phyloP scores from a whole-genome alignment of 1,140 invertebrate species.

The Druon quercuslanigerum region DNA sequence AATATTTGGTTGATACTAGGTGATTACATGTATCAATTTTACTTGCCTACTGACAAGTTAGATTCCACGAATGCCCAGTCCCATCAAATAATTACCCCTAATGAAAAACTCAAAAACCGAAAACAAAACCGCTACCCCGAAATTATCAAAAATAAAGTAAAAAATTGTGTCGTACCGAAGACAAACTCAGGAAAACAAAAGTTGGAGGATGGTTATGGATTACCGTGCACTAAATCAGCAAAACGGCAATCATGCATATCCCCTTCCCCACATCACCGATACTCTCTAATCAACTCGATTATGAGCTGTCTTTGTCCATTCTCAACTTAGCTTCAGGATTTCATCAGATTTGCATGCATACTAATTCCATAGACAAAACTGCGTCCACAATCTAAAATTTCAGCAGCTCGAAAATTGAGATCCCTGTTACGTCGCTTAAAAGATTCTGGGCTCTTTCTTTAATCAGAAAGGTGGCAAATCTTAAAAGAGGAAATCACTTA shows the following conservation, averaged over 20 bases:
- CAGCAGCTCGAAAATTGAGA: too few relatives aligned
- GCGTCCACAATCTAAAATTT: constrained; percentile 6
- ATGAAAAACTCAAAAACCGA: constrained; percentile 40
- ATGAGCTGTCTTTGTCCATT: too few relatives aligned
- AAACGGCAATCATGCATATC: too few relatives aligned
- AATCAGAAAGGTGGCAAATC: constrained; percentile 62
- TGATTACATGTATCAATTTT: neutral
- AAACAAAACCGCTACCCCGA: constrained; percentile 51
- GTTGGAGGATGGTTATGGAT: too few relatives aligned
- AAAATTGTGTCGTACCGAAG: too few relatives aligned
- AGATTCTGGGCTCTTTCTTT: constrained; percentile 48
- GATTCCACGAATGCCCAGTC: constrained; percentile 29
- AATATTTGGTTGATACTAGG: neutral
- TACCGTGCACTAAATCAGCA: too few relatives aligned
- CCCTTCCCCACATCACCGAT: too few relatives aligned
- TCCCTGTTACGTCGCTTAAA: neutral
- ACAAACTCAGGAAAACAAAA: too few relatives aligned
- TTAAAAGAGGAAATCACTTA: constrained; percentile 48
- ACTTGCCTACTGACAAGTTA: neutral
- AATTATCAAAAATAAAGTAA: constrained; percentile 38
- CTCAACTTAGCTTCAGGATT: neutral
- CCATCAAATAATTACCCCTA: constrained; percentile 41
- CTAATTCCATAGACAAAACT: neutral
- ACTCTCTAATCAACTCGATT: too few relatives aligned
- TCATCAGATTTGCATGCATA: constrained; percentile 15